A percentile compares a stretch with the other conserved stretches of the same genome.
Conservation (phyloP, 2,797 vertebrate genomes). For the Australoheros facetus region DNA sequence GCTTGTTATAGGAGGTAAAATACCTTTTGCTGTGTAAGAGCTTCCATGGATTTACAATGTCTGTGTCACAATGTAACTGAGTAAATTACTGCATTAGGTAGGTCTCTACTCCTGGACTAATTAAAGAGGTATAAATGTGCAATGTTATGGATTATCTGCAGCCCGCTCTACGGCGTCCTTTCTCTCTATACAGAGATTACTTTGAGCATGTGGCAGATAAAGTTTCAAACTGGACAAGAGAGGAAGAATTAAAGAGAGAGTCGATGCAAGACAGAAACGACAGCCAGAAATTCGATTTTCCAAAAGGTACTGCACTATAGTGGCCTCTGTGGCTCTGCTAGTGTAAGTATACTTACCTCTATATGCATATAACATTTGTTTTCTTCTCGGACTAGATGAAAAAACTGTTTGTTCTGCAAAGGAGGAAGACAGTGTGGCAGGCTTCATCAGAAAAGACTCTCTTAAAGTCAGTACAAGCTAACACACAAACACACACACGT, state of each 20-base stretch:
- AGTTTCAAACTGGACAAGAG: slow-evolving; percentile 84
- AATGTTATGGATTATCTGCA: background rate
- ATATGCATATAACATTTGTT: background rate
- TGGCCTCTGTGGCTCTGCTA: background rate
- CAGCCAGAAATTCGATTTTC: background rate
- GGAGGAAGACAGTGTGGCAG: slow-evolving; percentile 27
- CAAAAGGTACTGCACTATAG: slow-evolving; percentile 32
- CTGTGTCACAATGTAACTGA: background rate
- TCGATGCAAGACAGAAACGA: slow-evolving; percentile 12
- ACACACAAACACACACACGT: background rate
- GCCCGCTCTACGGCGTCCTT: background rate
- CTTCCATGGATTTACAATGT: background rate
- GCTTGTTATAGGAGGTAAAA: background rate
- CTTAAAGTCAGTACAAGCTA: slow-evolving; percentile 86
- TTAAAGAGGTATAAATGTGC: fast-evolving
- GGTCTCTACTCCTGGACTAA: background rate
- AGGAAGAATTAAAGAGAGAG: slow-evolving; percentile 83
- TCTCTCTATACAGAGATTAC: slow-evolving; percentile 81
- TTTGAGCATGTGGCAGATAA: slow-evolving; percentile 86
- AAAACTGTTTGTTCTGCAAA: background rate
- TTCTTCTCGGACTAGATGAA: slow-evolving; percentile 30
- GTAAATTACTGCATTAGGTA: too few relatives aligned
- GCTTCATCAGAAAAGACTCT: slow-evolving; percentile 85
- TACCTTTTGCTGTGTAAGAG: background rate
- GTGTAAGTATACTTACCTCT: fast-evolving